These are phyloP conservation scores for Erpornis zantholeuca DNA, from an alignment of 2,113 vertebrate genomes.

Conservation along the genomic window DNA sequence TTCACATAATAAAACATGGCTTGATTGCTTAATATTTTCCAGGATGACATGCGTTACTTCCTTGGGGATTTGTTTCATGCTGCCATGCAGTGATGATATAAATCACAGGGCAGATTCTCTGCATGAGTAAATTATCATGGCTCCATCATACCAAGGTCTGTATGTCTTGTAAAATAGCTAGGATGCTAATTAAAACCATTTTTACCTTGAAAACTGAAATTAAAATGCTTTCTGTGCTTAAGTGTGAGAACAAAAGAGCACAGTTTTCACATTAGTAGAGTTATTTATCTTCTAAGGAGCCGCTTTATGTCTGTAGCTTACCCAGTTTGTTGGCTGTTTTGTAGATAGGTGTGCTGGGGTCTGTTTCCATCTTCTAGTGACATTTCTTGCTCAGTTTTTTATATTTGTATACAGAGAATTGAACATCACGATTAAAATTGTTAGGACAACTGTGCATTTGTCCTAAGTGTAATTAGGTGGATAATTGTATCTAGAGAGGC, in stretches of 20 bases:
- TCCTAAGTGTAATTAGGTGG: slow-evolving; percentile 10
- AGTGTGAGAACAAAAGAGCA: not conserved
- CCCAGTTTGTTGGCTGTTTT: not conserved
- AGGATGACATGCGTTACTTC: slow-evolving; percentile 37
- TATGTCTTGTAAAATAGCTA: not conserved
- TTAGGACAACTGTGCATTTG: not conserved
- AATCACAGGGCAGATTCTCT: slow-evolving; percentile 22
- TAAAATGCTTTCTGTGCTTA: not conserved
- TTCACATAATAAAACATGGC: slow-evolving; percentile 40
- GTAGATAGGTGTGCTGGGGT: not conserved
- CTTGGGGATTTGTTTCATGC: slow-evolving; percentile 36
- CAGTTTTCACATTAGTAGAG: not conserved
- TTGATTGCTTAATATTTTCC: slow-evolving; percentile 64
- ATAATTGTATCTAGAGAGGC: not conserved
- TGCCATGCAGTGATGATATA: slow-evolving; percentile 28
- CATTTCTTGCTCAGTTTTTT: not conserved
- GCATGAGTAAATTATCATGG: not conserved
- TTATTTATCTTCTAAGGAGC: not conserved
- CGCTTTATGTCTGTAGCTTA: not conserved
- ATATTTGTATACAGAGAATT: not conserved
- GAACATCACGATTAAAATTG: not conserved
- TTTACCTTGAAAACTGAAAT: slow-evolving; percentile 27
- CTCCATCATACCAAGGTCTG: not conserved
- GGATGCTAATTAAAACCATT: slow-evolving; percentile 26
- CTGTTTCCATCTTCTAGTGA: not conserved